A percentile compares a stretch with the other conserved stretches of the same genome.
These are phyloP conservation scores for Tokudaia muenninki DNA, from an alignment of 2,797 vertebrate genomes.

Conservation along the genomic window DNA sequence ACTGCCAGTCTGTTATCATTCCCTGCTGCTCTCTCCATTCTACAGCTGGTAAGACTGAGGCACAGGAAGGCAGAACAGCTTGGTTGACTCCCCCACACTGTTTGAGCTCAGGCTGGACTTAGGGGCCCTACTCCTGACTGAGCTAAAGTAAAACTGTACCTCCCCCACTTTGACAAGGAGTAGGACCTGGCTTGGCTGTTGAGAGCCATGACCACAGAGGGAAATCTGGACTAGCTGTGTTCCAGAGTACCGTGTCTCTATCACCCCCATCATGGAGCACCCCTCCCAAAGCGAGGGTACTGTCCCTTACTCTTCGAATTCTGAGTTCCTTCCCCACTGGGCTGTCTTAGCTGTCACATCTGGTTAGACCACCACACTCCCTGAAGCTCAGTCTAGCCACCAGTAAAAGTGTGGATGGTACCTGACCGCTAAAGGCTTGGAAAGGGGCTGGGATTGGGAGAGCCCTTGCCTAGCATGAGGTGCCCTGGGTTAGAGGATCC, in stretches of 20 bases:
- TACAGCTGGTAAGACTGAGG: neutral
- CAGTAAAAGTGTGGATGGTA: neutral
- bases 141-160: accelerated
- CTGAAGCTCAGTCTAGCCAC: neutral
- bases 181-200: neutral
- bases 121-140: neutral
- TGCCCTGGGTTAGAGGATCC: neutral
- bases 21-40: neutral
- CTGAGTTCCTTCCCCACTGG: neutral
- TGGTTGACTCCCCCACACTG: neutral
- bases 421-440: neutral
- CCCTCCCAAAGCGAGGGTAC: neutral
- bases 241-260: neutral
- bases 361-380: neutral
- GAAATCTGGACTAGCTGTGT: neutral
- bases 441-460: too few relatives aligned
- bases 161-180: neutral
- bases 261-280: neutral
- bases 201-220: neutral
- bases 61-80: neutral
- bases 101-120: slow-evolving; percentile 5
- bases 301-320: neutral
- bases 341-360: neutral
- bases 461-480: neutral
- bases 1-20: neutral